phyloP scores from a whole-genome alignment of 2,888 invertebrate genomes.

The Drosophila putrida region DNA sequence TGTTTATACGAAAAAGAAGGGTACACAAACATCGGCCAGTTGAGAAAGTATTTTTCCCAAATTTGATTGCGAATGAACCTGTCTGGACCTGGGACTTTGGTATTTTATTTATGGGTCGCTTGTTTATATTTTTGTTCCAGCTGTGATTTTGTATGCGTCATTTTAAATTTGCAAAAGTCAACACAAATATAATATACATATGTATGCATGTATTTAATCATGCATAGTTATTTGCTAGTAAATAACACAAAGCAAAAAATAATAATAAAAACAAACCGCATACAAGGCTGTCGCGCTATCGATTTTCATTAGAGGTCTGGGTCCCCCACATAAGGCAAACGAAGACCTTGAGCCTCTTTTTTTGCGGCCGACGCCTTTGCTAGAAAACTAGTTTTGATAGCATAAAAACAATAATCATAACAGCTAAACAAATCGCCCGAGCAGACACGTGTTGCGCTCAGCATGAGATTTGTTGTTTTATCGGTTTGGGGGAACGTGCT shows the following conservation, averaged over 20 bases:
- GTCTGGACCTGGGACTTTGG: constrained; percentile 12
- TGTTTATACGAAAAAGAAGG: neutral
- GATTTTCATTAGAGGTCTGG: constrained; percentile 41
- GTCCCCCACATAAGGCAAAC: constrained; percentile 18
- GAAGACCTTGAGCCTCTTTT: constrained; percentile 60
- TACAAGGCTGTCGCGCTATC: constrained; percentile 58
- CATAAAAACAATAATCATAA: constrained; percentile 28
- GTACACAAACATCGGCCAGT: neutral
- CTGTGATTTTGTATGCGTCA: constrained; percentile 23
- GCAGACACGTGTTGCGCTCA: constrained; percentile 71
- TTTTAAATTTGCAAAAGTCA: constrained; percentile 1
- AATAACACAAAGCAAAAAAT: constrained; percentile 36
- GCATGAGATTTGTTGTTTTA: constrained; percentile 25
- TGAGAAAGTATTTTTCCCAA: neutral
- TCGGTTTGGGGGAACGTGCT: constrained; percentile 43
- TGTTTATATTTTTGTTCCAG: constrained; percentile 8
- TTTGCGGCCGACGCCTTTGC: constrained; percentile 31
- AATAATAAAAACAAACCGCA: constrained; percentile 35
- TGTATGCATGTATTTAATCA: constrained; percentile 1
- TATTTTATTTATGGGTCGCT: constrained; percentile 10
- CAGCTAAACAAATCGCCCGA: constrained; percentile 42
- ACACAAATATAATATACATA: constrained; percentile 31
- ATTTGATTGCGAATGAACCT: constrained; percentile 31
- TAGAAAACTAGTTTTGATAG: constrained; percentile 63
- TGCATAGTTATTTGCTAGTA: constrained; percentile 43